Evolutionary conservation across 2,797 vertebrate genomes (phyloP).

Genomic region (Rhinella marina): DNA sequence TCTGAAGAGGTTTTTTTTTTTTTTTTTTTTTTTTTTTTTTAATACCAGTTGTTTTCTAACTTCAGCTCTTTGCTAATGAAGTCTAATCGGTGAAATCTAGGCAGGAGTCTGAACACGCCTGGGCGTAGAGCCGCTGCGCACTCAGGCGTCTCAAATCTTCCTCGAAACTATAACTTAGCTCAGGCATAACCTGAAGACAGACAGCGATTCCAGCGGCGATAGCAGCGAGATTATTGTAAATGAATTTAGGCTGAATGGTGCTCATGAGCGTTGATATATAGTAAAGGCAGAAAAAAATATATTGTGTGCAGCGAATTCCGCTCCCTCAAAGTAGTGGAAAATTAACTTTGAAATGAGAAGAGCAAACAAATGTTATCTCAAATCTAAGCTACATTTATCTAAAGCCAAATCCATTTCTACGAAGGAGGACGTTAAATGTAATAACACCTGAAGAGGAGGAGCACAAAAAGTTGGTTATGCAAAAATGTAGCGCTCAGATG

Average conservation of each 20-base stretch:
- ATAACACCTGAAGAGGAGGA: too few relatives aligned
- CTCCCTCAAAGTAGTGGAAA: not conserved
- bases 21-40: too few relatives aligned
- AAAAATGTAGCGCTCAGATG: too few relatives aligned
- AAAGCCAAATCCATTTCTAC: not conserved
- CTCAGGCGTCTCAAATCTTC: conserved; percentile 22
- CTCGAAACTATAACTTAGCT: conserved; percentile 13
- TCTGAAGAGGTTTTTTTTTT: too few relatives aligned
- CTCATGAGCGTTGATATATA: not conserved
- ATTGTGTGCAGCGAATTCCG: not conserved
- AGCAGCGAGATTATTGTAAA: not conserved
- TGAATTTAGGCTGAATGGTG: not conserved
- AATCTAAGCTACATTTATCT: not conserved
- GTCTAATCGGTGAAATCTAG: conserved; percentile 17
- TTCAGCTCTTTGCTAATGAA: conserved; percentile 33
- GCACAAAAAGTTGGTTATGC: too few relatives aligned
- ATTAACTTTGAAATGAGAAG: not conserved
- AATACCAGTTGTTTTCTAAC: not conserved
- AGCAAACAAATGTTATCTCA: not conserved
- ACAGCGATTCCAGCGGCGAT: conserved; percentile 28
- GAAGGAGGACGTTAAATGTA: not conserved
- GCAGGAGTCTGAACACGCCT: conserved; percentile 28
- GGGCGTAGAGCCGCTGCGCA: not conserved
- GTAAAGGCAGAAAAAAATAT: not conserved
- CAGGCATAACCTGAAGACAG: not conserved